Conservation (phyloP, 2,113 vertebrate genomes). For the Platichthys stellatus region DNA sequence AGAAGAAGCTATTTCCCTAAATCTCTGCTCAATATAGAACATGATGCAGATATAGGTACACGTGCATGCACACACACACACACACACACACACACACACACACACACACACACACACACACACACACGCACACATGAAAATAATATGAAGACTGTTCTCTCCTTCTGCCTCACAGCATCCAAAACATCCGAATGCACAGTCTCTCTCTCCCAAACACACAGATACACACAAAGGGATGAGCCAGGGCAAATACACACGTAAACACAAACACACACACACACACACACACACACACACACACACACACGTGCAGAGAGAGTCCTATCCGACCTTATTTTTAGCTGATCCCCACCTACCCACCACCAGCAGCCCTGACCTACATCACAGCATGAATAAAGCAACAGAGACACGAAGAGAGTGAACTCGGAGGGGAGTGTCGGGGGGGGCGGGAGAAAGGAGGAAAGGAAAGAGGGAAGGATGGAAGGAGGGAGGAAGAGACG, state of each 20-base stretch:
- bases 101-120: not conserved
- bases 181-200: conserved; percentile 3
- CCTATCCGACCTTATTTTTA: conserved; percentile 72
- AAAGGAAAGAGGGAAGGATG: not conserved
- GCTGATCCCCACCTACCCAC: conserved; percentile 39
- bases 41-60: not conserved
- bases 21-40: conserved; percentile 35
- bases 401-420: conserved; percentile 62
- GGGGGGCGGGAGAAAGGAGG: not conserved
- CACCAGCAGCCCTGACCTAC: conserved; percentile 71
- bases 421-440: conserved; percentile 28
- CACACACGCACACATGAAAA: not conserved
- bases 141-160: conserved; percentile 4
- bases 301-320: conserved; percentile 2
- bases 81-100: too few relatives aligned
- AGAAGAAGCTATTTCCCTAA: conserved; percentile 41
- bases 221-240: too few relatives aligned
- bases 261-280: not conserved
- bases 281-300: not conserved
- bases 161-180: conserved; percentile 23
- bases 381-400: conserved; percentile 78
- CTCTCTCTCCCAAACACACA: not conserved
- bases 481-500: conserved; percentile 9
- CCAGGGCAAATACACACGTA: not conserved
- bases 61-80: not conserved